Percentiles rank a stretch among this genome's conserved stretches.
Evolutionary conservation across 2,113 vertebrate genomes (phyloP).

Genomic region (Echinops telfairi): DNA sequence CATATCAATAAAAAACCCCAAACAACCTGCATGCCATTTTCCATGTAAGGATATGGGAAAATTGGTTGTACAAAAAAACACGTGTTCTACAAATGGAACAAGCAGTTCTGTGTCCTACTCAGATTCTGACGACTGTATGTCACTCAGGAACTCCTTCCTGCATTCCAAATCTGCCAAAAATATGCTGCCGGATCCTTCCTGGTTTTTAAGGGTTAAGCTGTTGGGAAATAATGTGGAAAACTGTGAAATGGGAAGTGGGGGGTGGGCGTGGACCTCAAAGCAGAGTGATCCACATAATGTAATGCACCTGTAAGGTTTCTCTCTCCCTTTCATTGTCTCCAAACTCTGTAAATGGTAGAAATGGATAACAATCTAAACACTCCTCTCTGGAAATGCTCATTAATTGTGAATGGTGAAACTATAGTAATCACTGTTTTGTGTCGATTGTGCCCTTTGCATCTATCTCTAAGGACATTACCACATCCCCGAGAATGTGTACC

Average conservation of each 20-base stretch:
- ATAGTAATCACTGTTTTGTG: background rate
- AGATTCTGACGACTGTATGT: background rate
- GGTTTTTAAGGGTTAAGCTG: background rate
- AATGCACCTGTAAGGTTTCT: background rate
- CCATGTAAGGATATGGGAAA: background rate
- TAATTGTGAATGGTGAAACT: background rate
- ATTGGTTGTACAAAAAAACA: background rate
- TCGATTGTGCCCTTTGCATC: background rate
- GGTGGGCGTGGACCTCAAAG: background rate
- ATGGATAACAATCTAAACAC: background rate
- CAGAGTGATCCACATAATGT: background rate
- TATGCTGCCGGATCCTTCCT: background rate
- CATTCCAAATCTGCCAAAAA: conserved; percentile 9
- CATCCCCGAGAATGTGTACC: background rate
- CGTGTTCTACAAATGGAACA: background rate
- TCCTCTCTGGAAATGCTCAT: background rate
- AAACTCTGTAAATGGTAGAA: background rate
- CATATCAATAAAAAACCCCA: background rate
- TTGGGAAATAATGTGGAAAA: conserved; percentile 19
- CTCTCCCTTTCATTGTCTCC: background rate
- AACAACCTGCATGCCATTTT: background rate
- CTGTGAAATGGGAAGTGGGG: background rate
- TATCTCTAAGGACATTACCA: background rate
- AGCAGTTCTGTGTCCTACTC: background rate
- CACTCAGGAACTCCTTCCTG: background rate